phyloP scores from a whole-genome alignment of 2,888 invertebrate genomes.

The Erebia ligea region DNA sequence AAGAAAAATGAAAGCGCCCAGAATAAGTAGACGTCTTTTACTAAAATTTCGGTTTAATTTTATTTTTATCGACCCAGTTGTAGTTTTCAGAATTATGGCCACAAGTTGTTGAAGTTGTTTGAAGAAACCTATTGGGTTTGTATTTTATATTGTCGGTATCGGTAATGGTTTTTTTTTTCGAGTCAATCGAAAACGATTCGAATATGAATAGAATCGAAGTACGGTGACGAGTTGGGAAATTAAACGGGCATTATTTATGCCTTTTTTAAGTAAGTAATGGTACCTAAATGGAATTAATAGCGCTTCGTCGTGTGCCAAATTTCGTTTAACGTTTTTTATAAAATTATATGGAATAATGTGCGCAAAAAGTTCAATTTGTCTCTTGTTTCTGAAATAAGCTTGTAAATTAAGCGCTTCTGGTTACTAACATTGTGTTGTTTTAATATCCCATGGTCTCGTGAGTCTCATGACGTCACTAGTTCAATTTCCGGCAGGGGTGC shows the following conservation, averaged over 20 bases:
- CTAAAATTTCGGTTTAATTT: slow-evolving; percentile 20
- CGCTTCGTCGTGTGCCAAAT: slow-evolving; percentile 17
- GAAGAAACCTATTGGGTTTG: slow-evolving; percentile 19
- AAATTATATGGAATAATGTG: background rate
- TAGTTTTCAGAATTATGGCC: slow-evolving; percentile 17
- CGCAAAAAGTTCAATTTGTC: background rate
- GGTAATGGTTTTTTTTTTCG: slow-evolving; percentile 10
- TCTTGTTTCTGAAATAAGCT: background rate
- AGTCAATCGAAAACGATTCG: background rate
- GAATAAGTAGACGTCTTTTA: slow-evolving; percentile 19
- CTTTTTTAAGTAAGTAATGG: slow-evolving; percentile 3
- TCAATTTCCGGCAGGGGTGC: background rate
- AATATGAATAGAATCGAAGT: slow-evolving; percentile 10
- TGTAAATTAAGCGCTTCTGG: too few relatives aligned
- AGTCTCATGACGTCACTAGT: too few relatives aligned
- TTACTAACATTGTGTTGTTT: too few relatives aligned
- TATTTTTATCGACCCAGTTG: slow-evolving; percentile 31
- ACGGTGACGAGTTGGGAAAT: slow-evolving; percentile 5
- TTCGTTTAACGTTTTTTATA: slow-evolving; percentile 4
- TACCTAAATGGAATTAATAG: slow-evolving; percentile 7
- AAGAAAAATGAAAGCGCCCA: slow-evolving; percentile 32
- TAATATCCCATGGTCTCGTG: too few relatives aligned
- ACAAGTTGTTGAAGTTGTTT: slow-evolving; percentile 6
- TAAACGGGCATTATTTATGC: slow-evolving; percentile 17
- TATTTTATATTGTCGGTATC: slow-evolving; percentile 1